Evolutionary conservation across 2,888 invertebrate genomes (phyloP), one percentile per base, ranked within the genome.

Genomic region (Incurvaria masculella): DNA sequence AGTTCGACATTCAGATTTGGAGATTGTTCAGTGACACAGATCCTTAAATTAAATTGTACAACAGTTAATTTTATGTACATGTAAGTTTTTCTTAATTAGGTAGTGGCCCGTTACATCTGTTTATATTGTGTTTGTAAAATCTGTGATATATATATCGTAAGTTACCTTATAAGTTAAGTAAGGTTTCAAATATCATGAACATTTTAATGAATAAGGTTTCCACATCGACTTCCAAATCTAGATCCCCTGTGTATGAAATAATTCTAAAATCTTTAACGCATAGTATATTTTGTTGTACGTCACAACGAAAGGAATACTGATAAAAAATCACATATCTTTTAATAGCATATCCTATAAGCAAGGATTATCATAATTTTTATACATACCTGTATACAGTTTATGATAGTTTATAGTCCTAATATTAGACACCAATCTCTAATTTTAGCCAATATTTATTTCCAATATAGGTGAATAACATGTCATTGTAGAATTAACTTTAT

Each of bases 121-220:
- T 18, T 17, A 17, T 44, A 23, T 47, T 55, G 58, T 66, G 73
- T 68, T 71, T 75, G 73, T 78, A 74, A 68, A 71, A 72, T 76
- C 78, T 78, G 78, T 78, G 78, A 78, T 78, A 78, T 76, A 78
- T 76, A 74, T 78, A 76, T 72, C 71, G 66, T 76, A 76, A 78
- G 74, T 67, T 66, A 59, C 55, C 52, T 63, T 75, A 72, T 73
- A 74, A 64, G 72, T 69, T n/a, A n/a, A n/a, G n/a, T n/a, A n/a
- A n/a, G n/a, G n/a, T n/a, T n/a, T n/a, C n/a, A n/a, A 14, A 14
- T 14, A 6, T 33, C 14, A 33, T 23, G 23, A 6, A 33, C 11
- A 14, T 33, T 11, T 33, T n/a, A n/a, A n/a, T n/a, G n/a, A n/a
- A n/a, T n/a, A n/a, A 33, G 33, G 33, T 14, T 33, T 33, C 33